Evolutionary conservation across 1,140 invertebrate genomes (phyloP).

Genomic region (Zaprionus davidi): DNA sequence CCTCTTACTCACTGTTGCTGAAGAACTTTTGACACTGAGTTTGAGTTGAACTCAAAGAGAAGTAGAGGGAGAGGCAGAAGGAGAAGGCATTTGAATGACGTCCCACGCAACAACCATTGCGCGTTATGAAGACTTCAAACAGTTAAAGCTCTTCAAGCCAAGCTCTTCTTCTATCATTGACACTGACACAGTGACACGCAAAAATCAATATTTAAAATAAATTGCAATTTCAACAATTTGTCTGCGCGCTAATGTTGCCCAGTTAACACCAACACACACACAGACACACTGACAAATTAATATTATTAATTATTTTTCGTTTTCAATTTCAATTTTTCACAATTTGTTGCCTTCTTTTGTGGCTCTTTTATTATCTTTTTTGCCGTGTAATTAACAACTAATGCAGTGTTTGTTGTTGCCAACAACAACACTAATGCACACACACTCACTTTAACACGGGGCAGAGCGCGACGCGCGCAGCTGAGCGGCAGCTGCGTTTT

Average conservation of each 20-base stretch:
- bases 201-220: slow-evolving; percentile 70
- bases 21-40: slow-evolving; percentile 72
- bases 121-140: slow-evolving; percentile 38
- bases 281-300: slow-evolving; percentile 9
- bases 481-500: slow-evolving; percentile 59
- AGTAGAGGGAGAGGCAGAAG: neutral
- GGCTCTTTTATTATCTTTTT: slow-evolving; percentile 44
- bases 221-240: slow-evolving; percentile 59
- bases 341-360: slow-evolving; percentile 31
- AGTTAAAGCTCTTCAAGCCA: slow-evolving; percentile 20
- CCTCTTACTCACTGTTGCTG: slow-evolving; percentile 8
- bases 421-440: slow-evolving; percentile 51
- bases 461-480: slow-evolving; percentile 70
- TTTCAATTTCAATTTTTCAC: slow-evolving; percentile 42
- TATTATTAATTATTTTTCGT: slow-evolving; percentile 34
- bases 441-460: slow-evolving; percentile 10
- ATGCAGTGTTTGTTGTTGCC: slow-evolving; percentile 67
- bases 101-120: slow-evolving; percentile 45
- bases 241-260: slow-evolving; percentile 37
- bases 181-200: slow-evolving; percentile 79
- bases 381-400: slow-evolving; percentile 62
- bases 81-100: slow-evolving; percentile 1
- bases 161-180: slow-evolving; percentile 45
- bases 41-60: slow-evolving; percentile 7
- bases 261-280: slow-evolving; percentile 40